These are phyloP conservation scores for Scleropages formosus DNA, from an alignment of 2,797 vertebrate genomes.

Conservation along the genomic window DNA sequence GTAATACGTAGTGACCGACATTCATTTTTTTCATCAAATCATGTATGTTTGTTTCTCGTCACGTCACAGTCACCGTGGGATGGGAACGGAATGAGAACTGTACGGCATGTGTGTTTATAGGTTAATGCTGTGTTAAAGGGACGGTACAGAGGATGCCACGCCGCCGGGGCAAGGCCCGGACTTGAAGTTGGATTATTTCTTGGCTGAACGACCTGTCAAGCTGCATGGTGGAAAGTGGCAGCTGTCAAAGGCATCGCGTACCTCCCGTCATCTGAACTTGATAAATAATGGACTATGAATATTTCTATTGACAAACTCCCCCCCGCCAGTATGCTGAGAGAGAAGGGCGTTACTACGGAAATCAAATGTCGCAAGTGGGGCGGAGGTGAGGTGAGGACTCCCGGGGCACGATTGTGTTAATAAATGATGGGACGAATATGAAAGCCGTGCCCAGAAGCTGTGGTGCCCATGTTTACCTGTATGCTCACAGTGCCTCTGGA, in stretches of 20 bases:
- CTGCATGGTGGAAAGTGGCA: not conserved
- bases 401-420: conserved; percentile 15
- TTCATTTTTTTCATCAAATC: too few species aligned
- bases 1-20: not conserved
- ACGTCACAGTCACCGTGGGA: too few species aligned
- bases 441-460: conserved; percentile 4
- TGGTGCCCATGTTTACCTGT: not conserved
- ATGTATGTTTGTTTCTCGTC: too few species aligned
- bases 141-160: too few species aligned
- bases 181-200: too few species aligned
- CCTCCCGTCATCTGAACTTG: not conserved
- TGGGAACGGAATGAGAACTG: too few species aligned
- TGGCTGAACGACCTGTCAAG: not conserved
- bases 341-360: conserved; percentile 10
- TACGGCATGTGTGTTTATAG: too few species aligned
- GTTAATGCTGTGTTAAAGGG: too few species aligned
- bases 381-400: not conserved
- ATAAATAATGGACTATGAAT: conserved; percentile 7
- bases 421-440: conserved; percentile 21
- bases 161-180: too few species aligned
- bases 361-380: not conserved
- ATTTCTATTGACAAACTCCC: conserved; percentile 9
- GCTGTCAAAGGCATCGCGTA: not conserved
- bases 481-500: conserved; percentile 5
- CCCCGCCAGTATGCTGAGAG: not conserved